Conservation (phyloP, 2,888 invertebrate species). For the Chesias legatella region DNA sequence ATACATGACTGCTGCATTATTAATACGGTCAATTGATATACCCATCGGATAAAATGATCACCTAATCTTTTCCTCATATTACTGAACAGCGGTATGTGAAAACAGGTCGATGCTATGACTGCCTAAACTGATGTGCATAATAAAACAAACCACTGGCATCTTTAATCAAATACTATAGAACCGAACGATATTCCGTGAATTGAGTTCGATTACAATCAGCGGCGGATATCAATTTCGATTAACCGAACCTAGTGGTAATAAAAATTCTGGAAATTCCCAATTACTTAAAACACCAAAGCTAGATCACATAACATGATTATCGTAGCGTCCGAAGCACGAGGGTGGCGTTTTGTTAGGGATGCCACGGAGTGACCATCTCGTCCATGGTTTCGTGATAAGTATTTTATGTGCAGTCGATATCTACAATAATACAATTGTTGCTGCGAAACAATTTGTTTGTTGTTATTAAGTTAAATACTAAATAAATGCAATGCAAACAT, state of each 20-base stretch:
- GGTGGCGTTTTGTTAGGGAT: conserved; percentile 26
- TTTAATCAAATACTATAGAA: conserved; percentile 5
- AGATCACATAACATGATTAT: conserved; percentile 60
- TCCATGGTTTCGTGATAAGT: no score
- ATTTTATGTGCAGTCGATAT: no score
- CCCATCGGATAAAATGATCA: neutral
- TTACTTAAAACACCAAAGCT: conserved; percentile 50
- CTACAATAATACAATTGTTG: no score
- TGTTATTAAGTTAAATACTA: no score
- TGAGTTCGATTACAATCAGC: conserved; percentile 19
- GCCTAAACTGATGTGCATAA: no score
- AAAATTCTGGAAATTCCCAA: conserved; percentile 43
- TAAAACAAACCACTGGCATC: neutral
- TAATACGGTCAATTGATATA: conserved; percentile 15
- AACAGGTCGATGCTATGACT: no score
- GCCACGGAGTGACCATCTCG: no score
- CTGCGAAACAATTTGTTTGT: no score
- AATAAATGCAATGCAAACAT: no score
- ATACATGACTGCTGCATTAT: conserved; percentile 13
- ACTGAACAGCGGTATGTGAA: no score
- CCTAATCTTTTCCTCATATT: neutral
- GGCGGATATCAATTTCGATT: conserved; percentile 24
- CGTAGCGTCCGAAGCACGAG: conserved; percentile 50
- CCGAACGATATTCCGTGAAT: conserved; percentile 18
- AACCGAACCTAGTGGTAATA: conserved; percentile 25